Conservation (phyloP, 2,888 invertebrate species). For the Cryptops parisi region DNA sequence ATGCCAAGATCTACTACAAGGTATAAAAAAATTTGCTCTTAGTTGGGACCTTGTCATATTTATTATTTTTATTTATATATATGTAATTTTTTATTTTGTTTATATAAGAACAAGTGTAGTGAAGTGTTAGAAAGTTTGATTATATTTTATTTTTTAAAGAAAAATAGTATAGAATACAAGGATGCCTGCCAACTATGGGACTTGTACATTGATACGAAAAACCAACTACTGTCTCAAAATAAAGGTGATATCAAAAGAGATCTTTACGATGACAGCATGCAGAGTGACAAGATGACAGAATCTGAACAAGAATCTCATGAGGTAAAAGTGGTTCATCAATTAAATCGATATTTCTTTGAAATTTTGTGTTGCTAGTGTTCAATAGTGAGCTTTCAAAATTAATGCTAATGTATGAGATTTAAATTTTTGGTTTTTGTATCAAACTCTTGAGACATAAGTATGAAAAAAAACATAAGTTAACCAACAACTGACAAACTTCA, state of each 20-base stretch:
- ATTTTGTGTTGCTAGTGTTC: no score
- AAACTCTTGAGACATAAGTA: no score
- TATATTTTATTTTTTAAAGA: conserved; percentile 40
- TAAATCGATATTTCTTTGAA: no score
- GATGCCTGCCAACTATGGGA: conserved; percentile 84
- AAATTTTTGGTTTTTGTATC: no score
- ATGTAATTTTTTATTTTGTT: background rate
- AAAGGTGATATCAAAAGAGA: conserved; percentile 16
- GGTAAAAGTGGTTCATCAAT: background rate
- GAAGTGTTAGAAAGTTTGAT: no score
- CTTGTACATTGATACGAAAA: conserved; percentile 50
- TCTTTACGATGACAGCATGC: conserved; percentile 12
- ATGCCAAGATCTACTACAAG: conserved; percentile 90
- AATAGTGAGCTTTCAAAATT: no score
- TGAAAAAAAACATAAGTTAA: no score
- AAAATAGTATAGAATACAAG: conserved; percentile 65
- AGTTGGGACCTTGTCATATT: background rate
- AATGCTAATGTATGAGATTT: no score
- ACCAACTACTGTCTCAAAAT: conserved; percentile 33
- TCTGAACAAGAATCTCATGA: background rate
- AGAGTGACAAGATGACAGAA: conserved; percentile 1
- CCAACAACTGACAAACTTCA: no score
- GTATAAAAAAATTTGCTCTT: no score
- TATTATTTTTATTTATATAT: background rate
- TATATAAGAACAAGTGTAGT: conserved; percentile 7